A percentile compares a stretch with the other conserved stretches of the same genome.
Evolutionary conservation across 2,888 invertebrate species (phyloP).

Genomic region (Plebejus melissa): DNA sequence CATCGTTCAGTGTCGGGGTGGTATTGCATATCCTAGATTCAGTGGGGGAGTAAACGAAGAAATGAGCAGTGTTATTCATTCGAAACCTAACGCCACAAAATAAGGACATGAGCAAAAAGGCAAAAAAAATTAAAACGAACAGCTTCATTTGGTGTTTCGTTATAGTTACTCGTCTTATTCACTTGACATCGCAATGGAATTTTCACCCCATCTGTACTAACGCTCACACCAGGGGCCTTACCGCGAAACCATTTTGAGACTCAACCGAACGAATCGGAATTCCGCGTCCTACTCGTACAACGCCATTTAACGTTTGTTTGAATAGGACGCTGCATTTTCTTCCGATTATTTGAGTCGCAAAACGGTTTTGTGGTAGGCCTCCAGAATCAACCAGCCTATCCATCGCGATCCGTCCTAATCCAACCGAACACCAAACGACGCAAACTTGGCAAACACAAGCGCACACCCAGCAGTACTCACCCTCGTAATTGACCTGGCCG

Average conservation of each 20-base stretch:
- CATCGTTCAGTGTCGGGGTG: constrained; percentile 22
- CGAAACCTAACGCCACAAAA: constrained; percentile 19
- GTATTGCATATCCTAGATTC: constrained; percentile 24
- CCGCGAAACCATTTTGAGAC: no score
- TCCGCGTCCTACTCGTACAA: no score
- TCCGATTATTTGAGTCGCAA: no score
- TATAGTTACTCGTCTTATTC: background rate
- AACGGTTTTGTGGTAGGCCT: no score
- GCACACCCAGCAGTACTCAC: constrained; percentile 64
- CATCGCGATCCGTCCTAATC: background rate
- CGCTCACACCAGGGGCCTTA: no score
- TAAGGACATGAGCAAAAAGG: constrained; percentile 9
- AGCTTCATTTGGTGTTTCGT: constrained; percentile 27
- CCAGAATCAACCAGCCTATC: background rate
- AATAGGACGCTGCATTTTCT: no score
- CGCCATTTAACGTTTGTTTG: no score
- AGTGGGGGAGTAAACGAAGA: constrained; percentile 10
- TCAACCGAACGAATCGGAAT: no score
- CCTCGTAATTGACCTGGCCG: constrained; percentile 99
- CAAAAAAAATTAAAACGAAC: constrained; percentile 17
- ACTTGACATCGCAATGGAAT: background rate
- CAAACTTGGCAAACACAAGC: background rate
- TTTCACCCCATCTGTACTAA: background rate
- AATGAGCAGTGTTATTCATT: constrained; percentile 17
- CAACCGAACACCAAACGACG: constrained; percentile 12